Conservation (phyloP, 92 coral and sea anemone genomes). For the Epizoanthus stellaris region DNA sequence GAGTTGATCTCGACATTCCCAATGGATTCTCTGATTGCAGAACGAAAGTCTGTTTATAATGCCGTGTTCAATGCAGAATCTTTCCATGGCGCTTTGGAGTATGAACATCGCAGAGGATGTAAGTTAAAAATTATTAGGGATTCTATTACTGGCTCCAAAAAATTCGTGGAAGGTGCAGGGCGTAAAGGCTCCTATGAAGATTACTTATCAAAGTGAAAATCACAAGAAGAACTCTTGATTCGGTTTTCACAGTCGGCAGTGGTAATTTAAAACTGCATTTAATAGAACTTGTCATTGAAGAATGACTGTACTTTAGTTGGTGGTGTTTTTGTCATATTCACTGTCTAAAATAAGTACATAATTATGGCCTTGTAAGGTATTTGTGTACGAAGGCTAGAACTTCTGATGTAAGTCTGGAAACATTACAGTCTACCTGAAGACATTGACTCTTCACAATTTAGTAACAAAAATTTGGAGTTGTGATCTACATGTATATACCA, state of each 20-base stretch:
- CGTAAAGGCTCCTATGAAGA: slow-evolving; percentile 90
- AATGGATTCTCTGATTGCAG: slow-evolving; percentile 75
- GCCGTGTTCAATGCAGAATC: slow-evolving; percentile 81
- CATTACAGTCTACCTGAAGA: not conserved
- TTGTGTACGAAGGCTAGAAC: no score
- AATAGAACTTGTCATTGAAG: no score
- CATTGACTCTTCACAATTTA: not conserved
- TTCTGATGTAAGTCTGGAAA: no score
- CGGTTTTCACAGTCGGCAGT: not conserved
- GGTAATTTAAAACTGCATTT: no score
- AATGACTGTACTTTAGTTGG: no score
- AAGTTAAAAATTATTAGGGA: slow-evolving; percentile 70
- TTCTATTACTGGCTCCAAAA: slow-evolving; percentile 76
- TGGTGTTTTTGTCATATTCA: no score
- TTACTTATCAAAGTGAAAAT: slow-evolving; percentile 8
- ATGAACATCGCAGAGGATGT: slow-evolving; percentile 74
- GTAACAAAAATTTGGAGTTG: no score
- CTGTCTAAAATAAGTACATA: no score
- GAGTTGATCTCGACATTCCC: slow-evolving; percentile 74
- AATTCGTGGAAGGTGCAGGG: slow-evolving; percentile 83
- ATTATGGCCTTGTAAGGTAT: no score
- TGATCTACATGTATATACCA: no score
- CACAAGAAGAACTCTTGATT: not conserved
- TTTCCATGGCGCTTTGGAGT: slow-evolving; percentile 81
- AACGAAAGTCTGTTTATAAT: slow-evolving; percentile 81